Evolutionary conservation across 2,113 vertebrate species (phyloP).

Genomic region (Tyto alba): DNA sequence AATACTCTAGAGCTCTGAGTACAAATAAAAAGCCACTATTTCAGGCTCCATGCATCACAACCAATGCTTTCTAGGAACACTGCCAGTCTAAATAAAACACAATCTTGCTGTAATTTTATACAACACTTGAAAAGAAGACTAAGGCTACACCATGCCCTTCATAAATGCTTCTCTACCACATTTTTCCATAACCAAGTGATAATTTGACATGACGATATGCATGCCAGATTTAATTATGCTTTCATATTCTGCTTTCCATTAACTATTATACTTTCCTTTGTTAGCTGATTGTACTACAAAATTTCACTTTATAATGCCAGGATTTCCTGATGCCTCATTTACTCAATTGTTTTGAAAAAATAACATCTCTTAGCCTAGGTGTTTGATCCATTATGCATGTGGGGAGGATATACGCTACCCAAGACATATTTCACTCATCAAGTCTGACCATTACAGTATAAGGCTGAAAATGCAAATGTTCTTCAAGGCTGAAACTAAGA

Average conservation of each 20-base stretch:
- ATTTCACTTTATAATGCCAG: slow-evolving; percentile 14
- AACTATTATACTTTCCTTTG: neutral
- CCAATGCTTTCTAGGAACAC: slow-evolving; percentile 51
- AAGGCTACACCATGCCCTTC: neutral
- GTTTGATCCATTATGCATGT: neutral
- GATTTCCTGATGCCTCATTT: slow-evolving; percentile 25
- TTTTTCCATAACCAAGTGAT: slow-evolving; percentile 17
- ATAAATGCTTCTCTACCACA: neutral
- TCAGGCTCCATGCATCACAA: slow-evolving; percentile 42
- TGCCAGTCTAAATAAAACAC: slow-evolving; percentile 59
- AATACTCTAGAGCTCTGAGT: slow-evolving; percentile 50
- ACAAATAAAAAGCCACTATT: slow-evolving; percentile 56
- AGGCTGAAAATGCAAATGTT: neutral
- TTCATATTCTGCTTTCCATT: slow-evolving; percentile 19
- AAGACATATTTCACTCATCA: neutral
- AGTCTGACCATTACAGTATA: neutral
- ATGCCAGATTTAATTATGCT: slow-evolving; percentile 29
- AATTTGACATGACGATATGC: slow-evolving; percentile 18
- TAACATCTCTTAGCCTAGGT: neutral
- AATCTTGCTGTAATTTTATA: slow-evolving; percentile 40
- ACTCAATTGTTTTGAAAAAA: neutral
- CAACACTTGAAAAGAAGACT: slow-evolving; percentile 26
- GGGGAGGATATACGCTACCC: neutral
- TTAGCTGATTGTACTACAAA: neutral
- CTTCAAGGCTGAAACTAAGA: neutral